These are phyloP conservation scores for Habroteleia sp. DNA, from an alignment of 2,888 invertebrate genomes.

Conservation along the genomic window DNA sequence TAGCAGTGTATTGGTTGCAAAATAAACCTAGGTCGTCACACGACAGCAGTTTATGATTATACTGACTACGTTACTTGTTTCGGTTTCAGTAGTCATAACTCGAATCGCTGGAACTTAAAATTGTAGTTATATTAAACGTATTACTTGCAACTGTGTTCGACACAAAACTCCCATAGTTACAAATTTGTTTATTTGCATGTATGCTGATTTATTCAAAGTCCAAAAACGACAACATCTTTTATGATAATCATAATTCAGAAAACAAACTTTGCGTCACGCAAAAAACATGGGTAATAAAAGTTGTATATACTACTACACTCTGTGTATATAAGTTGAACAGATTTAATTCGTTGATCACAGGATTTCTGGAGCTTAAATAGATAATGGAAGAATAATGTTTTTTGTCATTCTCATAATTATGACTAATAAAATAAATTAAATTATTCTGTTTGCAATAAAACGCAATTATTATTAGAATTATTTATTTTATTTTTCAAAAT, in stretches of 20 bases:
- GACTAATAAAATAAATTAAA: no score
- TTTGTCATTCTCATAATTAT: no score
- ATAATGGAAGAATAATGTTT: no score
- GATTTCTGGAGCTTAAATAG: no score
- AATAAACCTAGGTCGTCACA: constrained; percentile 14
- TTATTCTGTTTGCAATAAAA: no score
- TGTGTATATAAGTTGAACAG: no score
- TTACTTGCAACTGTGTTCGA: constrained; percentile 5
- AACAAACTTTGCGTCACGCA: no score
- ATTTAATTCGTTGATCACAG: no score
- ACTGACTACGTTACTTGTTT: constrained; percentile 14
- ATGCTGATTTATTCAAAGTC: constrained; percentile 1
- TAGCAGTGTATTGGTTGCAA: constrained; percentile 1
- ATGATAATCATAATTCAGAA: background rate
- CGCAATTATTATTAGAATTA: no score
- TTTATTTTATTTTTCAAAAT: no score
- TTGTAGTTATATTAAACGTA: constrained; percentile 1
- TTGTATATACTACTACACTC: no score
- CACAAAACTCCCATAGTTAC: constrained; percentile 2
- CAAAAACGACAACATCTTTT: background rate
- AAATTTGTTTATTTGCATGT: background rate
- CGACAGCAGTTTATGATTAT: constrained; percentile 11
- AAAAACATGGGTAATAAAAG: no score
- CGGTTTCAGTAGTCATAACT: constrained; percentile 15
- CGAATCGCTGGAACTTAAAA: constrained; percentile 13